Base-by-base conservation (phyloP, 1,140 invertebrate species). In the Lysiphlebus fabarum region DNA sequence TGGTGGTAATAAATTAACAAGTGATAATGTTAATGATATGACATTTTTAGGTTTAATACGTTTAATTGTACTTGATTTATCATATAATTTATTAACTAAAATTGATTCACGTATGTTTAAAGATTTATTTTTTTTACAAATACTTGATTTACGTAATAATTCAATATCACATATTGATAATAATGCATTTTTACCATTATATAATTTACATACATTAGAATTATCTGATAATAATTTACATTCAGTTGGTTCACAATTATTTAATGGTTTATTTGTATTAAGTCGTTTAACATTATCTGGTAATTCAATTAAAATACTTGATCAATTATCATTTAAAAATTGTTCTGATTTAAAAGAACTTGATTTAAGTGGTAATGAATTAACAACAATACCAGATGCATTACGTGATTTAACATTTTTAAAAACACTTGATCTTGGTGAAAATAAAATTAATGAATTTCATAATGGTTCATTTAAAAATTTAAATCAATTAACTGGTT, bases 291-390 rank as follows among this genome's bases (percentile, higher is more conserved):
- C 88, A 8, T 78, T 95, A 1, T 92, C 92, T 67, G 90, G 90
- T 62, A 95, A 95, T 80, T 79, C 87, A 56, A 85, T 96, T 11
- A 85, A 86, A n/a, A 86, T 81, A 62, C 84, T 95, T 59, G 90
- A 93, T 72, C 79, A 84, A 9, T 86, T 90, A 65, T 88, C 93
- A n/a, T 95, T 95, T 69, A 87, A 86, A 76, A 97, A 94, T 77
- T 91, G 91, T 69, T 93, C 91, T 5, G 90, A 90, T 65, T 79
- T 96, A n/a, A 92, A 92, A 76, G 92, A 95, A 67, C 78, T 98
- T 4, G 91, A 94, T 79, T 80, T 96, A 26, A 90, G 91, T 69
- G 88, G 90, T 12, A 97, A 97, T 79, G 85, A 88, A 63, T 75
- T 96, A 50, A 81, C 84, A 50, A 81, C 86, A 49, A 87, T 97